phyloP scores from a whole-genome alignment of 2,797 vertebrate species.

The Ptychadena robeensis region DNA sequence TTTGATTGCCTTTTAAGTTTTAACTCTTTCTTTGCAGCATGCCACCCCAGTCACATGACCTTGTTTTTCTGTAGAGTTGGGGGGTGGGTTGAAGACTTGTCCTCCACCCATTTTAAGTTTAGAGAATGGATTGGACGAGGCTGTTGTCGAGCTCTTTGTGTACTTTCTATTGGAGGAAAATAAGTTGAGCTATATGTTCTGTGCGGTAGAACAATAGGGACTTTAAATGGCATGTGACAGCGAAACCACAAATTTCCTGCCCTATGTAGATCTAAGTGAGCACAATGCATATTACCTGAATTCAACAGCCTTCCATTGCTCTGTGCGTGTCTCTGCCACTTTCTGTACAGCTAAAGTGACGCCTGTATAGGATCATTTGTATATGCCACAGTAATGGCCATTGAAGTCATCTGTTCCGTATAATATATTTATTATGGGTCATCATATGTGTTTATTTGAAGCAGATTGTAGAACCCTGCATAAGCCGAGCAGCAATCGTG shows the following conservation, averaged over 20 bases:
- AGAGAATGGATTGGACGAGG: conserved; percentile 10
- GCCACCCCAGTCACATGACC: conserved; percentile 36
- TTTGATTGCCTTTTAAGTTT: background rate
- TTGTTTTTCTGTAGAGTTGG: conserved; percentile 48
- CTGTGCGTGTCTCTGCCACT: too few relatives aligned
- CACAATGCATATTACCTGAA: background rate
- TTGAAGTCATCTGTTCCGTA: too few relatives aligned
- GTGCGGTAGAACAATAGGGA: background rate
- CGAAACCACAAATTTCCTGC: background rate
- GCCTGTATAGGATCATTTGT: too few relatives aligned
- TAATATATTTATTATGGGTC: too few relatives aligned
- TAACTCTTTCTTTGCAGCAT: background rate
- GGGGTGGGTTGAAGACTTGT: background rate
- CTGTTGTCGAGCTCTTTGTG: conserved; percentile 27
- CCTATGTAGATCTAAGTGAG: background rate
- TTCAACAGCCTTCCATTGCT: too few relatives aligned
- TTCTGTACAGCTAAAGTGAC: too few relatives aligned
- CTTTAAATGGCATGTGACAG: background rate
- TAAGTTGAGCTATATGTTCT: background rate
- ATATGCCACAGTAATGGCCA: too few relatives aligned
- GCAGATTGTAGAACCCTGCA: too few relatives aligned
- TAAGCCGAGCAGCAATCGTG: too few relatives aligned
- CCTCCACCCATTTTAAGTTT: background rate
- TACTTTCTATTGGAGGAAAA: conserved; percentile 28
- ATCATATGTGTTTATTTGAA: too few relatives aligned